Base-by-base conservation (phyloP, 2,797 vertebrate genomes). In the Sphenodon punctatus region DNA sequence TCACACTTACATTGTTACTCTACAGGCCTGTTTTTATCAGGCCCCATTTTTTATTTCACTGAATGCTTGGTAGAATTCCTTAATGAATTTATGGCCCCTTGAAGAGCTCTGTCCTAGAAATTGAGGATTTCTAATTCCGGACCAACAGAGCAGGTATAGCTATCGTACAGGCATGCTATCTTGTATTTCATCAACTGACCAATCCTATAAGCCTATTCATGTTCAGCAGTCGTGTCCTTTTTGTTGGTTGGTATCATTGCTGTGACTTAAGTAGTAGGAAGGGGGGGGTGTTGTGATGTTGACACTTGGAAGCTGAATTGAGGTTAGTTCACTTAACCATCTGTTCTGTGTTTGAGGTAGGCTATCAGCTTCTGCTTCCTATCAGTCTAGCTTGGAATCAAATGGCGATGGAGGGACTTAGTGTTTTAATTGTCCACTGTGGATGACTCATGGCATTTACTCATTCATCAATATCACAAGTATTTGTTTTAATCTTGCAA, bases 1-100 rank as follows among this genome's bases (percentile, higher is more conserved):
- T 68, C 82, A 79, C 69, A 58, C 30, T 70, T 23, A 34, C 86
- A 80, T 46, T 56, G n/a, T n/a, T n/a, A n/a, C n/a, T n/a, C n/a
- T n/a, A n/a, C n/a, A n/a, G n/a, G n/a, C n/a, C n/a, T n/a, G n/a
- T n/a, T n/a, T n/a, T n/a, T n/a, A n/a, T n/a, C n/a, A n/a, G n/a
- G n/a, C n/a, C n/a, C n/a, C n/a, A n/a, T n/a, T n/a, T n/a, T n/a
- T n/a, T n/a, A n/a, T 71, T 74, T 80, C 71, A 56, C 78, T 76
- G 48, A 48, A 11, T 23, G 59, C n/a, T 56, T 51, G n/a, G 48
- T 49, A 49, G 48, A 49, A 68, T 41, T 66, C 3, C 15, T 82
- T 15, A 63, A 41, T 53, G 30, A 22, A 51, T 85, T 67, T 82
- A 55, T 64, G 76, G 53, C 38, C 32, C 17, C 46, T 25, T 72